Percentiles rank a stretch among this genome's conserved stretches.
phyloP scores from a whole-genome alignment of 2,888 invertebrate genomes.

The Clusia tigrina region DNA sequence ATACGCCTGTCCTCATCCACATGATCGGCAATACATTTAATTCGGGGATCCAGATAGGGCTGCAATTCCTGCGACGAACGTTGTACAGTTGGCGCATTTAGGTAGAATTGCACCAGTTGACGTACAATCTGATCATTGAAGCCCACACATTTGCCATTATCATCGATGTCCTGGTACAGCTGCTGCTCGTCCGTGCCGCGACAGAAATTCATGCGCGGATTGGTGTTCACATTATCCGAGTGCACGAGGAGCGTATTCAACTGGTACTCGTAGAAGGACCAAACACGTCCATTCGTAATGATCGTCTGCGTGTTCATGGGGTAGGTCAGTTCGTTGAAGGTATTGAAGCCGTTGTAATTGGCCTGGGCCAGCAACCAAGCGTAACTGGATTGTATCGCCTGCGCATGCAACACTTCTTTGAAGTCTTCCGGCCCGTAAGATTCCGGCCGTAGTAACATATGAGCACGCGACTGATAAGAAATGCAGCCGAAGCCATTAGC shows the following conservation, averaged over 20 bases:
- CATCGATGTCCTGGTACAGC: slow-evolving; percentile 78
- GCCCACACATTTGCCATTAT: slow-evolving; percentile 73
- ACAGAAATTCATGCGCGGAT: slow-evolving; percentile 80
- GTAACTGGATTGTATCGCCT: slow-evolving; percentile 82
- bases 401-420: slow-evolving; percentile 73
- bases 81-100: slow-evolving; percentile 73
- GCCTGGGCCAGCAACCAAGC: slow-evolving; percentile 83
- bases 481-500: slow-evolving; percentile 78
- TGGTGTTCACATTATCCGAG: slow-evolving; percentile 70
- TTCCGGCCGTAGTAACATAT: slow-evolving; percentile 66
- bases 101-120: slow-evolving; percentile 76
- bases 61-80: slow-evolving; percentile 70
- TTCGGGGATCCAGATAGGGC: slow-evolving; percentile 72
- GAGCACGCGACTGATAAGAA: slow-evolving; percentile 75
- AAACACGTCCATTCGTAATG: slow-evolving; percentile 85
- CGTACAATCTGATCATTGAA: slow-evolving; percentile 83
- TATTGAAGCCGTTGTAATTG: slow-evolving; percentile 86
- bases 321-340: slow-evolving; percentile 88
- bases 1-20: slow-evolving; percentile 72
- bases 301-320: slow-evolving; percentile 89
- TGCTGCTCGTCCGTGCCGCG: slow-evolving; percentile 78
- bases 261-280: slow-evolving; percentile 91
- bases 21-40: slow-evolving; percentile 72
- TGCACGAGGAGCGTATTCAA: slow-evolving; percentile 83
- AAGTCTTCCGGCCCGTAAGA: slow-evolving; percentile 68